Base-by-base conservation (phyloP, 2,888 invertebrate genomes). In the Drosophila neutralis region DNA sequence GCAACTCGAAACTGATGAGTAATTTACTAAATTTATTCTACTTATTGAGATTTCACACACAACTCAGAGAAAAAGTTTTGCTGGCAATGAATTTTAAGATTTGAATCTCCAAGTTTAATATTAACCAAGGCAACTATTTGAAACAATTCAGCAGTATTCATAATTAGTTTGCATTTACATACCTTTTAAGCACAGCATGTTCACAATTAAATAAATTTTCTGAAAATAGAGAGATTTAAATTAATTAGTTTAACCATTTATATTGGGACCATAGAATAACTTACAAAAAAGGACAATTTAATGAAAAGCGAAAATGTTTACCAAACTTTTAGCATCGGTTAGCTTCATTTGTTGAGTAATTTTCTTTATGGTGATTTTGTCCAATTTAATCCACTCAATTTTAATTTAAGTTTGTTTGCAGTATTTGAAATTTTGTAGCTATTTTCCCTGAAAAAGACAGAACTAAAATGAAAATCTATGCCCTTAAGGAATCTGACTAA, bases 141-240 rank as follows among this genome's bases (percentile, higher is more conserved):
- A 52, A 10, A 21, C 0, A 31, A 52, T 53, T 38, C 1, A 21
- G 4, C 10, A 18, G 4, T 8, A 18, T 31, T 2, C 35, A 13
- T n/a, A 42, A 27, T 29, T 33, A 15, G 27, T 11, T 13, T 21
- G 15, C 24, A 29, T 35, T 56, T 48, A 73, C 73, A 6, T 69
- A 76, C 76, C 76, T 56, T 48, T 42, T 8, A 33, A 56, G 38
- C 29, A 10, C 36, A 40, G 65, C 54, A n/a, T 54, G 21, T 15
- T 57, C 24, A 4, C 2, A 45, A 40, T 58, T 10, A 6, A 58
- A 31, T 33, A 13, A 6, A 8, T 18, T 31, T 15, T 49, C 80
- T 76, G 76, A 40, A 73, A 73, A 2, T 40, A 10, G 0, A 66
- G 5, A 15, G 35, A 35, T 21, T 7, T 8, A 29, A 13, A 8